These are phyloP conservation scores for Andrena haemorrhoa DNA, from an alignment of 2,888 invertebrate genomes.

Conservation along the genomic window DNA sequence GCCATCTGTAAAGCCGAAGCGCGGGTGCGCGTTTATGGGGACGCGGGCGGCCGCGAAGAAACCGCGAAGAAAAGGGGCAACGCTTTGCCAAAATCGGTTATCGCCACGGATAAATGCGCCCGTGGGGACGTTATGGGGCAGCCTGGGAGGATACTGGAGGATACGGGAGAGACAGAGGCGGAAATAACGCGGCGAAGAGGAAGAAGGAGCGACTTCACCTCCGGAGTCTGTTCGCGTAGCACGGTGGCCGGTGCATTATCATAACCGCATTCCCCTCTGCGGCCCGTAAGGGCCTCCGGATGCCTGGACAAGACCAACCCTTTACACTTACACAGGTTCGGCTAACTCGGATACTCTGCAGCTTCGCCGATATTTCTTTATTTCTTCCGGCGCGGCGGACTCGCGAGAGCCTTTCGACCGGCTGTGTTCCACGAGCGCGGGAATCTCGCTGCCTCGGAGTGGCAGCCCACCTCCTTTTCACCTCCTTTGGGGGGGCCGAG, in stretches of 20 bases:
- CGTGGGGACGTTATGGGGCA: slow-evolving; percentile 62
- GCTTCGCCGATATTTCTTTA: slow-evolving; percentile 68
- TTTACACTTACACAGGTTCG: slow-evolving; percentile 68
- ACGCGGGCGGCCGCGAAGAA: slow-evolving; percentile 34
- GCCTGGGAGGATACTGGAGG: slow-evolving; percentile 5
- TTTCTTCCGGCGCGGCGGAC: slow-evolving; percentile 42
- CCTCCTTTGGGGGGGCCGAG: too few species aligned
- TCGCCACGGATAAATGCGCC: slow-evolving; percentile 67
- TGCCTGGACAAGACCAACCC: slow-evolving; percentile 77
- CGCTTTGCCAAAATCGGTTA: slow-evolving; percentile 72
- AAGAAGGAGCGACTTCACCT: slow-evolving; percentile 69
- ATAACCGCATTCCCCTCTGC: slow-evolving; percentile 83
- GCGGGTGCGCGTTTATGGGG: slow-evolving; percentile 34
- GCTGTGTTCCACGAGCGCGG: background rate
- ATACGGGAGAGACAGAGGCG: slow-evolving; percentile 42
- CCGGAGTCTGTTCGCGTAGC: slow-evolving; percentile 80
- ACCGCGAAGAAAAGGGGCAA: slow-evolving; percentile 14
- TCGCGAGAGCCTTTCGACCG: slow-evolving; percentile 35
- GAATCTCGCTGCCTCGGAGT: background rate
- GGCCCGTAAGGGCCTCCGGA: slow-evolving; percentile 73
- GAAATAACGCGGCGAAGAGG: slow-evolving; percentile 36
- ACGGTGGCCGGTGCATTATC: slow-evolving; percentile 84
- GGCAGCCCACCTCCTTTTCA: too few species aligned
- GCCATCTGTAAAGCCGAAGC: slow-evolving; percentile 39
- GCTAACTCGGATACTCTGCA: slow-evolving; percentile 23